These are phyloP conservation scores for Plectrocnemia conspersa DNA, from an alignment of 1,140 invertebrate species.

Conservation along the genomic window DNA sequence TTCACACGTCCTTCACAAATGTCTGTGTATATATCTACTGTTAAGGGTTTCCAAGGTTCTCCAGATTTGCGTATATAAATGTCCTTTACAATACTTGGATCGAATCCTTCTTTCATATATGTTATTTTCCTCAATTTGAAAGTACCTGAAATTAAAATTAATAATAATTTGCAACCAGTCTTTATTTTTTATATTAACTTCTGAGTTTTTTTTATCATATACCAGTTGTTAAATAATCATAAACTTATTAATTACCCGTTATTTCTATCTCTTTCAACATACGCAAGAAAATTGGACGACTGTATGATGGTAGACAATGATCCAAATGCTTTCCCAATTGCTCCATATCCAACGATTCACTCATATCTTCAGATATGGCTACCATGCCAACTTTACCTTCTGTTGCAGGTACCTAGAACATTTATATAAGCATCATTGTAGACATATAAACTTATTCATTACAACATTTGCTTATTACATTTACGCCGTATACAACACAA, in stretches of 20 bases:
- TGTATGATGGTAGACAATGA: slow-evolving; percentile 71
- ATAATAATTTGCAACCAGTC: neutral
- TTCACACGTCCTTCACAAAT: slow-evolving; percentile 29
- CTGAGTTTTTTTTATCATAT: neutral
- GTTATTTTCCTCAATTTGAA: slow-evolving; percentile 32
- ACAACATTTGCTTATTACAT: too few relatives aligned
- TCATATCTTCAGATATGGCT: slow-evolving; percentile 61
- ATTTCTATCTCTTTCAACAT: slow-evolving; percentile 57
- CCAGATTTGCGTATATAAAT: slow-evolving; percentile 82
- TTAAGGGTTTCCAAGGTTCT: slow-evolving; percentile 61
- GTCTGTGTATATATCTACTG: slow-evolving; percentile 24
- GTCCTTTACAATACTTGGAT: slow-evolving; percentile 51
- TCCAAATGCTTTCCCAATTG: slow-evolving; percentile 57
- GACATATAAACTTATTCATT: neutral
- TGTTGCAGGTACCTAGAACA: slow-evolving; percentile 58
- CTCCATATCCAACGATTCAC: slow-evolving; percentile 53
- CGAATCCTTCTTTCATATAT: slow-evolving; percentile 32
- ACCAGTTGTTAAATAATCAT: neutral
- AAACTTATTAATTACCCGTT: slow-evolving; percentile 44
- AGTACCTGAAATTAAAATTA: slow-evolving; percentile 26
- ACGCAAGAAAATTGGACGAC: slow-evolving; percentile 79
- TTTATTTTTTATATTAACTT: neutral
- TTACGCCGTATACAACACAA: slow-evolving; percentile 76
- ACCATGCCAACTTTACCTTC: slow-evolving; percentile 93
- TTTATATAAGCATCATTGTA: neutral